Base-by-base conservation (phyloP, 2,113 vertebrate genomes). In the Phaethon lepturus region DNA sequence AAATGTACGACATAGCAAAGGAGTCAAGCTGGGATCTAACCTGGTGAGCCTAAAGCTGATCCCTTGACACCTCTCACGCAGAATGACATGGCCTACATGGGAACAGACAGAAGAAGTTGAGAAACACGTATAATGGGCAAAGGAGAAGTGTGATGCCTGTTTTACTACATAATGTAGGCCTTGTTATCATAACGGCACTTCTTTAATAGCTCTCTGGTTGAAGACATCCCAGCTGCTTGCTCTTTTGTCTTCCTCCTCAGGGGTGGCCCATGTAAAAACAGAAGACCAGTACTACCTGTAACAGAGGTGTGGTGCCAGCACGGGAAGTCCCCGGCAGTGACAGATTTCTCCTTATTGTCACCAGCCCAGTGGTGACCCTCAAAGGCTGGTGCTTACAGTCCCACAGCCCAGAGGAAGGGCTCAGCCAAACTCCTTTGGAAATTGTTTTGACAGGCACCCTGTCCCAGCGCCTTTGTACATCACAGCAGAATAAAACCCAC, bases 51-150 rank as follows among this genome's bases (percentile, higher is more conserved):
- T 72, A 35, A 58, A 62, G 82, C 69, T 13, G 38, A 45, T 72
- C 49, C 40, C 11, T 4, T 73, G 50, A 86, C 40, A 74, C 11
- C 7, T 44, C 58, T 55, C 62, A 26, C 0, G 0, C 5, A 47
- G 18, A 2, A 13, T 53, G 71, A 75, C 55, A 80, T 4, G 5
- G n/a, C 13, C 44, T 73, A 55, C n/a, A 28, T 0, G 4, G 60
- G 38, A 67, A 60, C 29, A 59, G 47, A 40, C 18, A 74, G 47
- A 53, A 68, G 47, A 26, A 52, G 64, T 3, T 58, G 52, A 63
- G 64, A 91, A 53, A 19, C 13, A 38, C 53, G 33, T 13, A 19
- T 6, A 78, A 58, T 0, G 7, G 59, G 66, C 58, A 64, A 42
- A 60, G 83, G 24, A 42, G 19, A 64, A 62, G 20, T 6, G 23